Base-by-base conservation (phyloP, 2,888 invertebrate genomes). In the Stenodema calcarata region DNA sequence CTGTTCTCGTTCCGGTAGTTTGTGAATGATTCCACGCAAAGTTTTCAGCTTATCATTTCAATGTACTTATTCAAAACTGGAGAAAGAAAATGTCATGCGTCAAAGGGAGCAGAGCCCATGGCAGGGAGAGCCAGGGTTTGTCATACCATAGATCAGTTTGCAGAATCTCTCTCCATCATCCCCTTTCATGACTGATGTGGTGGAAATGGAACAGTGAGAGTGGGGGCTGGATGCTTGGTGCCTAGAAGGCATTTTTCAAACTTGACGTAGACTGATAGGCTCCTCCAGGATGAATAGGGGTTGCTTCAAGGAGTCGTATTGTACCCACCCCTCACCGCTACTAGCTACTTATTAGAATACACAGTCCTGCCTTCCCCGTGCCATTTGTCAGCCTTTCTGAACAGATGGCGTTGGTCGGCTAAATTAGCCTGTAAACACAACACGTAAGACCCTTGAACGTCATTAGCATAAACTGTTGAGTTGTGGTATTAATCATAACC, bases 371-470 rank as follows among this genome's bases (percentile, higher is more conserved):
- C 44, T 44, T 41, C 23, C 44, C 84, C 35, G 73, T 35, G 27
- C 50, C 84, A 75, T 84, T 84, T 73, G 73, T 84, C 84, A 42
- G 27, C 84, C 35, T 28, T 41, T 73, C 44, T n/a, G 44, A 84
- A 70, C 84, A 80, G 80, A 80, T 80, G 80, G 80, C 80, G 80
- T 28, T 27, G 50, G 62, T 62, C 62, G 80, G 54, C 75, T 75
- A 84, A 84, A 84, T 84, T 84, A 84, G 73, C 82, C 84, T 84
- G 73, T 84, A 84, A 84, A 84, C 84, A 75, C 84, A 80, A 80
- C 80, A 54, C 80, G 80, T 80, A 30, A 54, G 80, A 27, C 54
- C 35, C 80, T 44, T 16, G 18, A 54, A 30, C 30, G 80, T 54
- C 80, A 80, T 80, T 80, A 50, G 54, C 80, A 80, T 80, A 80